Percentiles rank a stretch among this genome's conserved stretches.
Evolutionary conservation across 2,888 invertebrate genomes (phyloP).

Genomic region (Eupithecia abbreviata): DNA sequence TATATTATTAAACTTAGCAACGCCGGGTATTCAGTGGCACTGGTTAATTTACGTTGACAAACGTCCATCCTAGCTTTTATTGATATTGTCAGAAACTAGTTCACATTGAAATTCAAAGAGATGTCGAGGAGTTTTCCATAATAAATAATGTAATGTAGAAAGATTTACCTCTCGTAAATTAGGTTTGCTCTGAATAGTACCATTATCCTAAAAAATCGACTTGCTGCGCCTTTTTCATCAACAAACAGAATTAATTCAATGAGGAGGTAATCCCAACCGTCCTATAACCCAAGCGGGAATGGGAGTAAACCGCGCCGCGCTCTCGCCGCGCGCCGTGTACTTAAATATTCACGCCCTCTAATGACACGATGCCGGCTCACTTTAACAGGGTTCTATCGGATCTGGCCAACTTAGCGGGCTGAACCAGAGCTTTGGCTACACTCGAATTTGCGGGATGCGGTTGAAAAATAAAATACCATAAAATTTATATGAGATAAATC

Average conservation of each 20-base stretch:
- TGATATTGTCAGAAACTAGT: neutral
- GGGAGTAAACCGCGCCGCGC: slow-evolving; percentile 65
- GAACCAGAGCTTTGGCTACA: slow-evolving; percentile 49
- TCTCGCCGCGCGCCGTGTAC: slow-evolving; percentile 69
- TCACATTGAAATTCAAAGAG: neutral
- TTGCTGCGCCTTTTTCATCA: slow-evolving; percentile 64
- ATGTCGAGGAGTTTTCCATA: neutral
- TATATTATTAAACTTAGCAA: slow-evolving; percentile 5
- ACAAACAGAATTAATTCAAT: slow-evolving; percentile 74
- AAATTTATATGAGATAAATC: slow-evolving; percentile 26
- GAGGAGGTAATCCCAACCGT: slow-evolving; percentile 72
- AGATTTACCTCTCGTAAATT: slow-evolving; percentile 32
- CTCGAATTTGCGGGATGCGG: slow-evolving; percentile 11
- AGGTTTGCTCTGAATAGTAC: slow-evolving; percentile 47
- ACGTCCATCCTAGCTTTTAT: neutral
- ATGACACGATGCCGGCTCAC: slow-evolving; percentile 73
- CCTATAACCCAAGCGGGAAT: slow-evolving; percentile 66
- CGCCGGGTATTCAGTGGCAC: neutral
- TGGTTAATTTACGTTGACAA: neutral
- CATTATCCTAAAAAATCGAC: slow-evolving; percentile 54
- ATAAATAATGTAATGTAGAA: slow-evolving; percentile 12
- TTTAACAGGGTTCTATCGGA: slow-evolving; percentile 64
- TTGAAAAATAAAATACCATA: slow-evolving; percentile 27
- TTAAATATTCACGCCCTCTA: slow-evolving; percentile 81
- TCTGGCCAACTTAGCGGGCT: slow-evolving; percentile 50